Base-by-base conservation (phyloP, 2,113 vertebrate genomes). In the Coptodon bakossiorum region DNA sequence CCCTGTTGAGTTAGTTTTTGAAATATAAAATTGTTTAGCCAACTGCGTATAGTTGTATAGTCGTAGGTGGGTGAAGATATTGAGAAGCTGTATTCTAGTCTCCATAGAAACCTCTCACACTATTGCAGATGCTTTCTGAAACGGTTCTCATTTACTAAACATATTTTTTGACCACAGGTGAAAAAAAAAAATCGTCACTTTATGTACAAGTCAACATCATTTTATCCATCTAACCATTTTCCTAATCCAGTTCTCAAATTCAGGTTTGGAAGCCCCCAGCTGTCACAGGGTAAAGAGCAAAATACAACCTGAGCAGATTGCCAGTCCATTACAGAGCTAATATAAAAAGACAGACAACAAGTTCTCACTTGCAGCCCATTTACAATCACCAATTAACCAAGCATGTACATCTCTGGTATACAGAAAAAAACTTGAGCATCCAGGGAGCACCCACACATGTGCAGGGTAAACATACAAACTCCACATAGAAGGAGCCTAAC, bases 21-120 rank as follows among this genome's bases (percentile, higher is more conserved):
- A 19, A 76, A 48, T 24, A 24, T 76, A 19, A 48, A 48, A 11
- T 76, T 43, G 38, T 71, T 24, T 71, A 16, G 13, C n/a, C 12
- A 43, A 16, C 0, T 71, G n/a, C 0, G 2, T 27, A 43, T 43
- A 16, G 8, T 43, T 71, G n/a, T 71, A 3, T 43, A 43, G 66
- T 71, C 5, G 3, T 24, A 71, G n/a, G 12, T 71, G n/a, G 36
- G 36, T 71, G 36, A 71, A 73, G 9, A 19, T 76, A 38, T 0
- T 66, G 19, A 66, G 14, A 78, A 31, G 6, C 29, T 78, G 24
- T 78, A 8, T 31, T 78, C 16, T 78, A 78, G 10, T 31, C 10
- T 31, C 27, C 71, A 78, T 31, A 50, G 27, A 11, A 50, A 78
- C 14, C 3, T 78, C 73, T 78, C 45, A 52, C 17, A 78, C 45